Conservation (phyloP, 1,140 invertebrate species). For the Agrilus planipennis region DNA sequence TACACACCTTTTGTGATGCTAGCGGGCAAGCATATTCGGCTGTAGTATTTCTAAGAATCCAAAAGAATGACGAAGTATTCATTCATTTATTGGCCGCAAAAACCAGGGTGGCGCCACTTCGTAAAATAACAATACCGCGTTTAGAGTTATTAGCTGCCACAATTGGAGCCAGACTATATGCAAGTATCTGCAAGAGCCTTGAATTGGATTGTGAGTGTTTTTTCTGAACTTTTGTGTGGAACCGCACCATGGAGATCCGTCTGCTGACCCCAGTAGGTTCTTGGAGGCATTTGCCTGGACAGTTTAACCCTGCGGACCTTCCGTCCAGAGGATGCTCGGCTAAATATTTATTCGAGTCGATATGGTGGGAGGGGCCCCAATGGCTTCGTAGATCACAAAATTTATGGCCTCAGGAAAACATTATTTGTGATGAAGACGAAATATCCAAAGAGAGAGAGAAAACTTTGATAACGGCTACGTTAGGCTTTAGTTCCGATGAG, state of each 20-base stretch:
- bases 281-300: constrained; percentile 23
- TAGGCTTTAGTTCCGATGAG: constrained; percentile 2
- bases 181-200: neutral
- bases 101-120: constrained; percentile 12
- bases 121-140: constrained; percentile 15
- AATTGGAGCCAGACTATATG: neutral
- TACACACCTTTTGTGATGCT: constrained; percentile 1
- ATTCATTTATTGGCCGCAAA: constrained; percentile 13
- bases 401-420: neutral
- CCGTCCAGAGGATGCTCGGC: neutral
- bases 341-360: neutral
- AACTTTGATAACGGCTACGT: neutral
- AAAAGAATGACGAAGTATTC: neutral
- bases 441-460: neutral
- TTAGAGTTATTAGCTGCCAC: constrained; percentile 11
- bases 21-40: constrained; percentile 1
- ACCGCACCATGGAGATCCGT: constrained; percentile 20
- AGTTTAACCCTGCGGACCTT: constrained; percentile 32
- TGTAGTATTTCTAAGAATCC: neutral
- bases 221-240: constrained; percentile 24
- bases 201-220: neutral
- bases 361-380: constrained; percentile 1
- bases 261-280: neutral
- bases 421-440: neutral
- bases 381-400: constrained; percentile 7